phyloP scores from a whole-genome alignment of 2,113 vertebrate genomes.

The Embiotoca jacksoni region DNA sequence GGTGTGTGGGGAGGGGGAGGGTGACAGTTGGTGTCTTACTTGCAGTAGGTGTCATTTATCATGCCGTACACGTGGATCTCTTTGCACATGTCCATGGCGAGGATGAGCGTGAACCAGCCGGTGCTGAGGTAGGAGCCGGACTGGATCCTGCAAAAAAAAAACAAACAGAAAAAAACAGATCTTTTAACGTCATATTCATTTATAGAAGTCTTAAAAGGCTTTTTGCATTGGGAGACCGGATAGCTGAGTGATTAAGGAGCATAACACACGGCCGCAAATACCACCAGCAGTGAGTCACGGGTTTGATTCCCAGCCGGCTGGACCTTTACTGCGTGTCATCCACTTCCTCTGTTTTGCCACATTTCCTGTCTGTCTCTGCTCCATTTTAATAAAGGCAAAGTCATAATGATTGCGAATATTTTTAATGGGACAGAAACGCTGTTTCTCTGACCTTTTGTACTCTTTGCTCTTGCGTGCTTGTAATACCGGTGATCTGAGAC shows the following conservation, averaged over 20 bases:
- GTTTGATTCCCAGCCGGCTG: too few species aligned
- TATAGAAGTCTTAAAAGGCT: conserved; percentile 2
- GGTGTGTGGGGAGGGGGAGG: not conserved
- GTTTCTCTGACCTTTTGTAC: conserved; percentile 34
- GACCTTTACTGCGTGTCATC: too few species aligned
- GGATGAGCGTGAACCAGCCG: conserved; percentile 98
- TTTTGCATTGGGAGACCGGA: too few species aligned
- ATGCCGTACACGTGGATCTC: conserved; percentile 97
- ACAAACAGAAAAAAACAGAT: conserved; percentile 26
- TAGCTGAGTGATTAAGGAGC: too few species aligned
- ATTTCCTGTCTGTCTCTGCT: too few species aligned
- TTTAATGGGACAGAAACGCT: not conserved
- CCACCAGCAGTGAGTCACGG: too few species aligned
- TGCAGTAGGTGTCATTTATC: conserved; percentile 99
- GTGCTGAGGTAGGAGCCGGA: conserved; percentile 99
- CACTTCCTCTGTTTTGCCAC: too few species aligned
- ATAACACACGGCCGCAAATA: too few species aligned
- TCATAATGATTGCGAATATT: too few species aligned
- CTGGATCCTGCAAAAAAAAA: conserved; percentile 90
- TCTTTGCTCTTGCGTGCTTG: conserved; percentile 11
- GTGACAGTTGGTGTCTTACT: conserved; percentile 82
- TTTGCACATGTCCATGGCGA: conserved; percentile 98
- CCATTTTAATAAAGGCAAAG: too few species aligned
- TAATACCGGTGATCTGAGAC: conserved; percentile 29
- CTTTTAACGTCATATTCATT: conserved; percentile 8